Conservation (phyloP, 2,888 invertebrate species). For the Hypolimnas misippus region DNA sequence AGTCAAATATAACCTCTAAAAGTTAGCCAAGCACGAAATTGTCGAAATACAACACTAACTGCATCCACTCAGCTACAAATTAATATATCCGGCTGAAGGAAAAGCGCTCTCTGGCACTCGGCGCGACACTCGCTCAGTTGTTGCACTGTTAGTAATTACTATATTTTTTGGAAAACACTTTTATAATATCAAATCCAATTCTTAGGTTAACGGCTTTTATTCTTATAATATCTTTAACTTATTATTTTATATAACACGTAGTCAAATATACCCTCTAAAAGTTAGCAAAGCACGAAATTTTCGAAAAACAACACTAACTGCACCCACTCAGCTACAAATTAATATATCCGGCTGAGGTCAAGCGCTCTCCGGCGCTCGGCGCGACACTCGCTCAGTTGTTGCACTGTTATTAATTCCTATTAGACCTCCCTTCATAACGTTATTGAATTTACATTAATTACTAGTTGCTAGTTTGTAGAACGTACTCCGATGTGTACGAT, state of each 20-base stretch:
- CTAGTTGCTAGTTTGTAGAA: not conserved
- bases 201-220: no score
- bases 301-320: slow-evolving; percentile 13
- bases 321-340: not conserved
- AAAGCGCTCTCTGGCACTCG: slow-evolving; percentile 21
- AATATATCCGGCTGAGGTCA: slow-evolving; percentile 14
- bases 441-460: not conserved
- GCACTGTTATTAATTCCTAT: slow-evolving; percentile 6
- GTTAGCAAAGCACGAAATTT: not conserved
- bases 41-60: slow-evolving; percentile 14
- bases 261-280: not conserved
- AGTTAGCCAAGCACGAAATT: not conserved
- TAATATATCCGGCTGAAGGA: slow-evolving; percentile 23
- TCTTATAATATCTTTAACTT: no score
- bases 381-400: not conserved
- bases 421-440: not conserved
- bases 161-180: not conserved
- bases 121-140: slow-evolving; percentile 9
- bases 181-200: no score
- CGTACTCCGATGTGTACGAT: not conserved
- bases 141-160: slow-evolving; percentile 9
- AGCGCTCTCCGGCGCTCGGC: slow-evolving; percentile 14
- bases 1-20: not conserved
- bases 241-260: not conserved
- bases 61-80: slow-evolving; percentile 17